These are phyloP conservation scores for Orthosia cruda DNA, from an alignment of 2,888 invertebrate genomes.

Conservation along the genomic window DNA sequence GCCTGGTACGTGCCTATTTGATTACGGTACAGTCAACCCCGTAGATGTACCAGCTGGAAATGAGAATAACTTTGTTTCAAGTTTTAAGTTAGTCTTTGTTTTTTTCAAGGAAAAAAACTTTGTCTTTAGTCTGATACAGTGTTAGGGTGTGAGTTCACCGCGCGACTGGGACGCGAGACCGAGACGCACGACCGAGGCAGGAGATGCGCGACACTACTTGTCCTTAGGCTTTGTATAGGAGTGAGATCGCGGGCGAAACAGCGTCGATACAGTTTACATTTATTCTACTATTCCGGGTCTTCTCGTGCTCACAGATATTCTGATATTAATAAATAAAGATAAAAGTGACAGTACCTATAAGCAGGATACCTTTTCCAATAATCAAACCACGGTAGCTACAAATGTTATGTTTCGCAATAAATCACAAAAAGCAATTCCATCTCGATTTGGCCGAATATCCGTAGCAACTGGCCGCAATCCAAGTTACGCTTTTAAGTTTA, in stretches of 20 bases:
- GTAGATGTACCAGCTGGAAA: background rate
- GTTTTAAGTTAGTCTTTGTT: background rate
- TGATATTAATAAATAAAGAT: background rate
- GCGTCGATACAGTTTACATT: background rate
- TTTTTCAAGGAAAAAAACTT: background rate
- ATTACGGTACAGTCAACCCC: slow-evolving; percentile 48
- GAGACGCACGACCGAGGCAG: too few species aligned
- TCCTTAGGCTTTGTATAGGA: too few species aligned
- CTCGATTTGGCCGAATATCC: slow-evolving; percentile 76
- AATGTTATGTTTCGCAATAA: slow-evolving; percentile 74
- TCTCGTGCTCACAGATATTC: background rate
- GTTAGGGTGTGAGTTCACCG: background rate
- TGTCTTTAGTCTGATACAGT: background rate
- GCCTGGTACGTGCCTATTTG: slow-evolving; percentile 75
- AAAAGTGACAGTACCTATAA: slow-evolving; percentile 19
- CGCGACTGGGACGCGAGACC: too few species aligned
- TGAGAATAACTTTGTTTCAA: slow-evolving; percentile 10
- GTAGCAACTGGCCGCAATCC: slow-evolving; percentile 80
- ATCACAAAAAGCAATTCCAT: slow-evolving; percentile 78
- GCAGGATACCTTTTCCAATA: slow-evolving; percentile 68
- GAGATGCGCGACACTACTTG: too few species aligned
- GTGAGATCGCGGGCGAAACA: too few species aligned
- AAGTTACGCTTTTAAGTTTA: slow-evolving; percentile 80
- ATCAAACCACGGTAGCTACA: slow-evolving; percentile 65
- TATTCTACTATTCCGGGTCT: background rate